phyloP scores from a whole-genome alignment of 2,797 vertebrate species.

The Thaleichthys pacificus region DNA sequence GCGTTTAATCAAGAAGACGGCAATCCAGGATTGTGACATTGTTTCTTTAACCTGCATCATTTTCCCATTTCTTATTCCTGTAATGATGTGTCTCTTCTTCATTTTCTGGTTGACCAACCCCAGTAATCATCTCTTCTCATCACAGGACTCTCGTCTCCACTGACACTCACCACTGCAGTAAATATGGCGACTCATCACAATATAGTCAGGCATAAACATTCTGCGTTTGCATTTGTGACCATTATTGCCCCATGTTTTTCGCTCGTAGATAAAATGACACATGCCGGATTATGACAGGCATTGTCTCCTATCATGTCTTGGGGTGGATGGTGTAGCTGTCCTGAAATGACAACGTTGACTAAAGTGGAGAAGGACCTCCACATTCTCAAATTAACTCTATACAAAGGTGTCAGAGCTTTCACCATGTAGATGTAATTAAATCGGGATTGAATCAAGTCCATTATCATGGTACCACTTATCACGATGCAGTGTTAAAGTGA shows the following conservation, averaged over 20 bases:
- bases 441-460: conserved; percentile 63
- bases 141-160: conserved; percentile 59
- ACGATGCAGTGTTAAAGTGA: conserved; percentile 58
- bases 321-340: conserved; percentile 49
- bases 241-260: conserved; percentile 61
- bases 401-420: conserved; percentile 62
- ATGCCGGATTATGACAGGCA: conserved; percentile 56
- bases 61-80: conserved; percentile 68
- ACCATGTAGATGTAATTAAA: conserved; percentile 65
- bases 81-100: conserved; percentile 75
- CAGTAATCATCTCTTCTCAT: conserved; percentile 74
- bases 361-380: conserved; percentile 17
- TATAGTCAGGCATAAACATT: conserved; percentile 68
- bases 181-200: conserved; percentile 76
- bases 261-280: conserved; percentile 58
- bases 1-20: conserved; percentile 38
- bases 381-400: conserved; percentile 57
- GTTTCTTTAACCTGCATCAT: conserved; percentile 62
- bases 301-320: conserved; percentile 58
- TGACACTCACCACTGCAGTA: conserved; percentile 61
- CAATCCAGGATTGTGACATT: conserved; percentile 50
- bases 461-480: conserved; percentile 58
- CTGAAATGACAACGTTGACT: conserved; percentile 39
- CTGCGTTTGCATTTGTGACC: conserved; percentile 63
- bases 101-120: conserved; percentile 77